Base-by-base conservation (phyloP, 2,888 invertebrate genomes). In the Drosophila emarginata region DNA sequence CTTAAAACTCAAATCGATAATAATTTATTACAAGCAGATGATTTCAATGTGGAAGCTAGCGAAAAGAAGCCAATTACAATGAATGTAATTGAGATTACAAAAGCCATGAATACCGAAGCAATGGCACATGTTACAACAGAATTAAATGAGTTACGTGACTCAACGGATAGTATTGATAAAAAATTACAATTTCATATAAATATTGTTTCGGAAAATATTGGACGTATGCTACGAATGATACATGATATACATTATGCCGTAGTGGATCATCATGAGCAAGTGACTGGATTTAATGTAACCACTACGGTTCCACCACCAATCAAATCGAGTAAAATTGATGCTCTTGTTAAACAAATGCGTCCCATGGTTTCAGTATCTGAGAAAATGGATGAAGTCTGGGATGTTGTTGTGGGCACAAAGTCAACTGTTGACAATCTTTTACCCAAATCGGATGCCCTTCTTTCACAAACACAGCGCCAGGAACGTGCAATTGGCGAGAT, bases 351-450 rank as follows among this genome's bases (percentile, higher is more conserved):
- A 86, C 96, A 96, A 92, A 96, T 97, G 89, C 94, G 95, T 76
- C 97, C 97, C 0, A 96, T 97, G 92, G 94, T 96, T 88, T 95
- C 95, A 62, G 96, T 97, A 0, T 96, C 96, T 0, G 96, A 96
- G 89, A 97, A 97, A 91, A 97, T 97, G 96, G 97, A 97, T 83
- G 96, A 97, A 91, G 96, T 97, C 3, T 97, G 97, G 97, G 95
- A 96, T 89, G 96, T 97, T 4, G 96, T 97, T 11, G 96, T 97
- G 0, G 97, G 97, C 12, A 97, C 97, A 2, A 97, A 97, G 89
- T 96, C 96, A 84, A 96, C 96, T 0, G 96, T 97, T 0, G 97
- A 97, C 90, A 95, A 96, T 90, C 93, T 97, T 60, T 94, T 97
- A 40, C 97, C 97, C 1, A 97, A 97, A 91, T 97, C 97, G 0